Conservation (phyloP, 2,888 invertebrate species). For the Kuschelorhynchus macadamiae region DNA sequence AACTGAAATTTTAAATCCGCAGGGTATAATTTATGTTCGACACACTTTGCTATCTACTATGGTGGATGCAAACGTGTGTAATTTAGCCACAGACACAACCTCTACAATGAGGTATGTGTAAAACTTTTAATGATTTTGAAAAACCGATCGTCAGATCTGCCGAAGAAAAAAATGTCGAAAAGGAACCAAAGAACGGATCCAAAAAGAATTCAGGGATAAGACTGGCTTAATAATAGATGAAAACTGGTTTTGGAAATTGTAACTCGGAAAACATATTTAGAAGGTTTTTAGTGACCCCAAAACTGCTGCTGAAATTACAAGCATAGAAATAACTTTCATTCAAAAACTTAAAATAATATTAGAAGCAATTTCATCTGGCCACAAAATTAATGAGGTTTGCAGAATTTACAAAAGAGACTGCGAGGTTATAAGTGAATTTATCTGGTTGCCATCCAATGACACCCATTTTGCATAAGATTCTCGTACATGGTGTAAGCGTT, state of each 20-base stretch:
- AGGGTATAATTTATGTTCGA: neutral
- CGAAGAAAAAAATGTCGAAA: neutral
- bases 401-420: neutral
- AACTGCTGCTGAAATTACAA: neutral
- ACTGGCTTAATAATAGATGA: conserved; percentile 1
- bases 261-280: conserved; percentile 1
- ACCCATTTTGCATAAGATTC: conserved; percentile 1
- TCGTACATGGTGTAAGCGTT: neutral
- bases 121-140: conserved; percentile 5
- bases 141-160: neutral
- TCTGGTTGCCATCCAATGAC: neutral
- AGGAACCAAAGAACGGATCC: neutral
- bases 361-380: conserved; percentile 1
- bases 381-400: conserved; percentile 7
- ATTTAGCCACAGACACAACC: neutral
- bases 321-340: neutral
- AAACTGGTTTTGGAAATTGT: neutral
- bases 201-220: neutral
- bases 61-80: neutral
- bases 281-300: conserved; percentile 5
- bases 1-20: neutral
- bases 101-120: neutral
- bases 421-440: neutral
- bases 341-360: neutral
- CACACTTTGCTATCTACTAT: neutral